phyloP scores from a whole-genome alignment of 2,888 invertebrate genomes.

The Dicycla oo region DNA sequence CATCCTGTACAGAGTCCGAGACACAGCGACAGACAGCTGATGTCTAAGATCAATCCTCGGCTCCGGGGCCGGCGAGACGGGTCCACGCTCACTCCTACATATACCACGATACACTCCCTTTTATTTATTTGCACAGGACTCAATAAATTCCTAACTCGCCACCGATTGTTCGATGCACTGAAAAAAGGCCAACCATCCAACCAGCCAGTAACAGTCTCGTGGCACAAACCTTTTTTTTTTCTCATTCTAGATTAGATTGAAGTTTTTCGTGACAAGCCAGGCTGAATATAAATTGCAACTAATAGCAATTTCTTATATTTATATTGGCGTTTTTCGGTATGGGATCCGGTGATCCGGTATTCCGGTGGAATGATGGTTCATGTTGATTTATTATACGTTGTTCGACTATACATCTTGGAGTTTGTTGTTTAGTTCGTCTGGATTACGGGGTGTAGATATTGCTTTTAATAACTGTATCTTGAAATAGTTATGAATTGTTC shows the following conservation, averaged over 20 bases:
- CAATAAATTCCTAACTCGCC: slow-evolving; percentile 87
- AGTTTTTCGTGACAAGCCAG: slow-evolving; percentile 69
- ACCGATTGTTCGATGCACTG: slow-evolving; percentile 82
- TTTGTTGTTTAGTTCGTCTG: slow-evolving; percentile 10
- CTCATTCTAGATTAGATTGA: slow-evolving; percentile 73
- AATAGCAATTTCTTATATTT: slow-evolving; percentile 59
- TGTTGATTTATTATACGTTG: slow-evolving; percentile 53
- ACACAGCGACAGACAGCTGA: slow-evolving; percentile 85
- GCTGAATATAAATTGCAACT: slow-evolving; percentile 65
- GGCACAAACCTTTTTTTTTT: slow-evolving; percentile 65
- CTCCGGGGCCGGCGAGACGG: slow-evolving; percentile 74
- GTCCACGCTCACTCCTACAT: slow-evolving; percentile 77
- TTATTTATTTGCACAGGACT: slow-evolving; percentile 86
- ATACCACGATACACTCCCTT: slow-evolving; percentile 67
- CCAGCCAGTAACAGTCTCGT: slow-evolving; percentile 56
- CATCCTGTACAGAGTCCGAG: slow-evolving; percentile 72
- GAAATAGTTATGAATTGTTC: neutral
- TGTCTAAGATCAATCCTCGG: slow-evolving; percentile 85
- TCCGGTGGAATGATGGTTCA: slow-evolving; percentile 38
- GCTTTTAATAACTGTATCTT: neutral
- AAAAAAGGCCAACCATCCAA: slow-evolving; percentile 78
- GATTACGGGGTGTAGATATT: neutral
- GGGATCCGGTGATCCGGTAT: slow-evolving; percentile 40
- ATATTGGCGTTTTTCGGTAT: slow-evolving; percentile 55
- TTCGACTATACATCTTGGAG: slow-evolving; percentile 41